Base-by-base conservation (phyloP, 1,140 invertebrate species). In the Cataglyphis hispanica region DNA sequence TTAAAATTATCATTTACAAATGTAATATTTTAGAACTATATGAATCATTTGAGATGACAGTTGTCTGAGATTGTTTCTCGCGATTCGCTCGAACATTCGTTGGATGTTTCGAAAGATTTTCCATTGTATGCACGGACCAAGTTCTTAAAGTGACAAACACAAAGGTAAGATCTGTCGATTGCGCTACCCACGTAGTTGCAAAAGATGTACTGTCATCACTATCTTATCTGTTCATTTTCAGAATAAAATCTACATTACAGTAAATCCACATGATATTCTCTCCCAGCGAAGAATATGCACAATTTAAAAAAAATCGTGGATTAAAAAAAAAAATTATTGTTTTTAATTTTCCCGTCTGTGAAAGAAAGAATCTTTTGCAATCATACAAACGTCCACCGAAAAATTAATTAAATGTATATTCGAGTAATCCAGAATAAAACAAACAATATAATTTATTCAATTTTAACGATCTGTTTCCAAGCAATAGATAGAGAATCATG, bases 101-200 rank as follows among this genome's bases (percentile, higher is more conserved):
- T 43, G 22, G 25, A 46, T 43, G n/a, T 40, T 6, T 53, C n/a
- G 22, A 27, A 34, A 72, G 37, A 34, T 37, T 10, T 81, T 60
- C 46, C 16, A 40, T 40, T 19, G 25, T 72, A 81, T 40, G 16
- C 11, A 34, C 25, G 13, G 64, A 81, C 25, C 7, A 58, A 46
- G 50, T 11, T 43, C 50, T 60, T 43, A 58, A 81, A 27, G 25
- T 78, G 34, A 70, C 66, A 60, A 64, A 53, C 13, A 5, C 43
- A 22, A n/a, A n/a, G 27, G 31, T n/a, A 66, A 40, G 19, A 16
- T 34, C 13, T 67, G 67, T 80, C 8, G 31, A 80, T 67, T 67
- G n/a, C 7, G 61, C 43, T n/a, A 77, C n/a, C 43, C 27, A 37
- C n/a, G 13, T 13, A 50, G 13, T 63, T 46, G 27, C 7, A 6